These are phyloP conservation scores for Meganola albula DNA, from an alignment of 2,888 invertebrate genomes.

Conservation along the genomic window DNA sequence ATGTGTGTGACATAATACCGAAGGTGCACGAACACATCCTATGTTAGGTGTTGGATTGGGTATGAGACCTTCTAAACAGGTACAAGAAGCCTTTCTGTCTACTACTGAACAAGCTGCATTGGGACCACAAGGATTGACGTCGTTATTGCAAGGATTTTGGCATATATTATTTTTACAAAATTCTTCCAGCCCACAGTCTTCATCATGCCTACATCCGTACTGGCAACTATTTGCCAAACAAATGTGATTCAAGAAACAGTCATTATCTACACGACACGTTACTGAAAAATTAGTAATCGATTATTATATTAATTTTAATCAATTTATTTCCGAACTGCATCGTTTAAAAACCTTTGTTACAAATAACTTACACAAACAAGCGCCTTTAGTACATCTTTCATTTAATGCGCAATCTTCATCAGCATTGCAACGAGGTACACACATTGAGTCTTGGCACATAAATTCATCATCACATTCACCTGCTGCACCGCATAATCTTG, in stretches of 20 bases:
- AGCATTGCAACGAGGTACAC: conserved; percentile 84
- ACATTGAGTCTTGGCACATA: conserved; percentile 88
- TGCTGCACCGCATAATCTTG: conserved; percentile 83
- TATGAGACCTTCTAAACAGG: conserved; percentile 87
- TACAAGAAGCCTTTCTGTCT: conserved; percentile 88
- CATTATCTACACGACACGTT: conserved; percentile 93
- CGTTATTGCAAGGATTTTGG: conserved; percentile 82
- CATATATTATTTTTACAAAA: conserved; percentile 89
- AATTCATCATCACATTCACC: conserved; percentile 84
- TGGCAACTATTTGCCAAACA: conserved; percentile 91
- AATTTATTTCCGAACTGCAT: too few species aligned
- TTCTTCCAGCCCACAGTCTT: conserved; percentile 91
- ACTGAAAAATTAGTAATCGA: conserved; percentile 64
- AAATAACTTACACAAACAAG: conserved; percentile 84
- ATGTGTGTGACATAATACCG: conserved; percentile 85
- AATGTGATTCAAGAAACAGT: conserved; percentile 94
- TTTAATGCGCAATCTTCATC: conserved; percentile 93
- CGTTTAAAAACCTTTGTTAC: too few species aligned
- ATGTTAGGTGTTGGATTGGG: conserved; percentile 93
- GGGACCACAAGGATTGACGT: conserved; percentile 88
- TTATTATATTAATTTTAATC: too few species aligned
- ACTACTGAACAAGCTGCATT: conserved; percentile 88
- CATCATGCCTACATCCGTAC: conserved; percentile 90
- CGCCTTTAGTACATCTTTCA: conserved; percentile 90
- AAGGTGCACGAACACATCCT: conserved; percentile 90